These are phyloP conservation scores for Drosophila pruinosa DNA, from an alignment of 1,140 invertebrate genomes.

Conservation along the genomic window DNA sequence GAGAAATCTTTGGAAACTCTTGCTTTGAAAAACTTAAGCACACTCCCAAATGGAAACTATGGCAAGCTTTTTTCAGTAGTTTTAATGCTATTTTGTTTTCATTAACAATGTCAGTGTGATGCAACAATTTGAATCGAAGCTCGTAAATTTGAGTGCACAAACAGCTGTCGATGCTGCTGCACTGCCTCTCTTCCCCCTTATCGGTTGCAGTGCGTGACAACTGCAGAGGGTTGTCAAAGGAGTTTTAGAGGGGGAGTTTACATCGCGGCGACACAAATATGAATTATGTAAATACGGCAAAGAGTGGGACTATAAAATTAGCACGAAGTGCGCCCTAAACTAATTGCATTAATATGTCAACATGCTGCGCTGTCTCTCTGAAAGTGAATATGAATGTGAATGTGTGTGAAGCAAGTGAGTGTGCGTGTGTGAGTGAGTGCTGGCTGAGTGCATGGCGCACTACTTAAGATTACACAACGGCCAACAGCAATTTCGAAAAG, in stretches of 20 bases:
- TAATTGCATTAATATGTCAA: constrained; percentile 81
- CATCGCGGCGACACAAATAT: constrained; percentile 10
- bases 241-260: background rate
- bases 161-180: constrained; percentile 14
- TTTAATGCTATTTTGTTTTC: constrained; percentile 6
- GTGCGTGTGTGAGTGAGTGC: constrained; percentile 43
- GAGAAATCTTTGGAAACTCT: no score
- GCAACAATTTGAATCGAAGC: constrained; percentile 20
- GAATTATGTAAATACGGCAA: constrained; percentile 44
- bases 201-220: constrained; percentile 15
- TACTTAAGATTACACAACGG: constrained; percentile 79
- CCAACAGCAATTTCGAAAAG: constrained; percentile 73
- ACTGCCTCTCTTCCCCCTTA: background rate
- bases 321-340: constrained; percentile 60
- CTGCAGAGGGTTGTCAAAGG: background rate
- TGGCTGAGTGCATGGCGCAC: constrained; percentile 69
- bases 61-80: background rate
- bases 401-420: constrained; percentile 11
- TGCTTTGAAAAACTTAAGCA: no score
- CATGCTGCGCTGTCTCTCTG: constrained; percentile 48
- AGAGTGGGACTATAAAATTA: constrained; percentile 64
- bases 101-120: constrained; percentile 20
- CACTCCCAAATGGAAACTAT: no score
- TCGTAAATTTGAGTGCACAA: constrained; percentile 33
- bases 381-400: constrained; percentile 12